phyloP scores from a whole-genome alignment of 1,140 invertebrate species.

The Aphaenogaster ashmeadi region DNA sequence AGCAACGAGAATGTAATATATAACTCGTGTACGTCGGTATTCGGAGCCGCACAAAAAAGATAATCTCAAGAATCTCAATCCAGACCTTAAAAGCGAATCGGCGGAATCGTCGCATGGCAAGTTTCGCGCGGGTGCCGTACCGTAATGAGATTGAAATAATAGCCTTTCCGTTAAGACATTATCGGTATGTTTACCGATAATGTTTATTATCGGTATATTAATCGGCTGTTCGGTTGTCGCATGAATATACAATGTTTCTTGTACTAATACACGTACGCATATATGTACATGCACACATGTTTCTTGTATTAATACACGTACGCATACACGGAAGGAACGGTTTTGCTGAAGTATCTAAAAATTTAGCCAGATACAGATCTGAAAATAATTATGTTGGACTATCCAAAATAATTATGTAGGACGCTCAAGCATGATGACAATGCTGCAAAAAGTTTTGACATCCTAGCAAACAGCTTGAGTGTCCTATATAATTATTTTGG shows the following conservation, averaged over 20 bases:
- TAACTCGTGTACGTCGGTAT: slow-evolving; percentile 47
- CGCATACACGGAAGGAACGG: no score
- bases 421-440: no score
- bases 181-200: not conserved
- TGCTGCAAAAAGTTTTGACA: no score
- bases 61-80: slow-evolving; percentile 66
- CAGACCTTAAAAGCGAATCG: slow-evolving; percentile 16
- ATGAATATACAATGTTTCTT: not conserved
- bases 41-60: slow-evolving; percentile 49
- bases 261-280: not conserved
- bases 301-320: no score
- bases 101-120: slow-evolving; percentile 6
- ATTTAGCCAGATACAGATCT: no score
- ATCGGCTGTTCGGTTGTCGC: slow-evolving; percentile 16
- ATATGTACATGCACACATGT: not conserved
- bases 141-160: slow-evolving; percentile 15
- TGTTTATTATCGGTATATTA: not conserved
- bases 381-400: no score
- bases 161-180: slow-evolving; percentile 30
- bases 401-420: no score
- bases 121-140: slow-evolving; percentile 4
- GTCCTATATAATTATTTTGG: no score
- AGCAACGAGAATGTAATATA: slow-evolving; percentile 54
- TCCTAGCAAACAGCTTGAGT: no score
- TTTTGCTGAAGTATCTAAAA: no score